Evolutionary conservation across 2,888 invertebrate genomes (phyloP).

Genomic region (Caenorhabditis uteleia): DNA sequence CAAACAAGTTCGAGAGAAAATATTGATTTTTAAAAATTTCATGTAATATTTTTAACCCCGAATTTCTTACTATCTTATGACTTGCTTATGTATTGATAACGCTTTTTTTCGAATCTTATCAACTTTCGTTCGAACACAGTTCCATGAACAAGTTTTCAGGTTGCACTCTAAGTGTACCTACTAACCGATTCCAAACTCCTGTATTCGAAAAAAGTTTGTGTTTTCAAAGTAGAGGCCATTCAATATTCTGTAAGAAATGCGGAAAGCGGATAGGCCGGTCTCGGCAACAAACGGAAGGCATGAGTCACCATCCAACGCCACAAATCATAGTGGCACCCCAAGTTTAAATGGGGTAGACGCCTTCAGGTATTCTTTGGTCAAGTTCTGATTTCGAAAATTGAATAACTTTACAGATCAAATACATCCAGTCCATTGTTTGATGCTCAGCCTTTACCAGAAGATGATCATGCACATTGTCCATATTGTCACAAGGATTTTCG

Average conservation of each 20-base stretch:
- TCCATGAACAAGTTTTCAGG: too few relatives aligned
- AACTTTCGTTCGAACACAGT: too few relatives aligned
- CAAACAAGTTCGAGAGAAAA: too few relatives aligned
- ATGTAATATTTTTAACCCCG: too few relatives aligned
- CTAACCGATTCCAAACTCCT: too few relatives aligned
- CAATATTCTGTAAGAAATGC: background rate
- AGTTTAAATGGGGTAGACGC: slow-evolving; percentile 28
- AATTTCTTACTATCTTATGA: too few relatives aligned
- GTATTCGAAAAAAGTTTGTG: too few relatives aligned
- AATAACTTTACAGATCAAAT: slow-evolving; percentile 27
- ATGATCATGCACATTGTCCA: slow-evolving; percentile 57
- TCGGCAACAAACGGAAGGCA: slow-evolving; percentile 19
- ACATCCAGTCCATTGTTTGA: slow-evolving; percentile 55
- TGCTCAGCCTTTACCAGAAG: slow-evolving; percentile 52
- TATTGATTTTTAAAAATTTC: too few relatives aligned
- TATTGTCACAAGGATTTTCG: slow-evolving; percentile 64
- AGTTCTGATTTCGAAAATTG: background rate
- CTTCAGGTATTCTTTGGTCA: slow-evolving; percentile 10
- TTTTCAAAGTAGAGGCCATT: background rate
- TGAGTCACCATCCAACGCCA: slow-evolving; percentile 19
- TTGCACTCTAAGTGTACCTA: too few relatives aligned
- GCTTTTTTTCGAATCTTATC: too few relatives aligned
- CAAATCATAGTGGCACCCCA: slow-evolving; percentile 19
- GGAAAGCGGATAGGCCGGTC: background rate
- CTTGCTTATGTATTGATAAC: too few relatives aligned